Conservation (phyloP, 2,797 vertebrate species). For the Tolypeutes matacus region DNA sequence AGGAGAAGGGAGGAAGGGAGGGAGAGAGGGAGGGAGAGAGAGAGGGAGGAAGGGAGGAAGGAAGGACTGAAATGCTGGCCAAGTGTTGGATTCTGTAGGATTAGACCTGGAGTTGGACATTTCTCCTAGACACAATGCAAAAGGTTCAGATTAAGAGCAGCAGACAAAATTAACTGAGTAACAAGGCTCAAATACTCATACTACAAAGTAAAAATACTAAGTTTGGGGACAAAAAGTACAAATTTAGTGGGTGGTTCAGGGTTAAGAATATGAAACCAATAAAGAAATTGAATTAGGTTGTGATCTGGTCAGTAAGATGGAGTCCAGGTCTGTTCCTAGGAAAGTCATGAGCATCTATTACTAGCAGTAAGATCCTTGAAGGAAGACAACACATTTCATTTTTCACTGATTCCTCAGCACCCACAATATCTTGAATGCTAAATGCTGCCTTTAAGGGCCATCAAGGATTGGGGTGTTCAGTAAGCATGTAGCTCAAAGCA, state of each 20-base stretch:
- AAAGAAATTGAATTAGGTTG: background rate
- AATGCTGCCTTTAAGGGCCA: background rate
- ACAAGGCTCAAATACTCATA: background rate
- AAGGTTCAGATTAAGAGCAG: background rate
- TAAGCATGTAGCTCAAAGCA: background rate
- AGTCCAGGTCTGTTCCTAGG: background rate
- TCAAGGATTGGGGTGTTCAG: background rate
- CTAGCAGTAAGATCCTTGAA: background rate
- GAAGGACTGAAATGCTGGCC: background rate
- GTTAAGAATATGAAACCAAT: background rate
- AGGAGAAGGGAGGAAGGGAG: background rate
- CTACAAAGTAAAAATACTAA: background rate
- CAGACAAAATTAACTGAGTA: background rate
- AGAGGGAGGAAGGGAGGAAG: too few species aligned
- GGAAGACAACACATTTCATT: background rate
- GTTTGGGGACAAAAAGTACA: background rate
- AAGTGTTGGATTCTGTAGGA: background rate
- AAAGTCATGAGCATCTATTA: background rate
- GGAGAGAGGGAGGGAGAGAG: too few species aligned
- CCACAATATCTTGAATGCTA: background rate
- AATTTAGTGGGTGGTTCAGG: background rate
- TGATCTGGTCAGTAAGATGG: background rate
- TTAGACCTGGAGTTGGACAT: background rate
- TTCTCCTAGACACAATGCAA: background rate
- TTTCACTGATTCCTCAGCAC: background rate